Evolutionary conservation across 2,888 invertebrate species (phyloP).

Genomic region (Philereme transversata): DNA sequence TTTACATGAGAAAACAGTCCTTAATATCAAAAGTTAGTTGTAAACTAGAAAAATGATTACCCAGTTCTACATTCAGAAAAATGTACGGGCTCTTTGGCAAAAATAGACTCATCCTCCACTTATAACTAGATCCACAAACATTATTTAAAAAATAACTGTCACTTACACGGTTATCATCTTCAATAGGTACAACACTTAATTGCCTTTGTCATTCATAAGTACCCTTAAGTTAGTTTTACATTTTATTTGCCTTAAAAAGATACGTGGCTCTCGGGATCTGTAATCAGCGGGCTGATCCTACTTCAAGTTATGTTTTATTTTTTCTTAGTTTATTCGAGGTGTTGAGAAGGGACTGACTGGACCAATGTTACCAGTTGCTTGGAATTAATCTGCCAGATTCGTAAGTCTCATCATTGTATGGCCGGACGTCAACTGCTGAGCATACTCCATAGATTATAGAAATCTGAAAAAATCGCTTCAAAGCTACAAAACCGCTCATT

Average conservation of each 20-base stretch:
- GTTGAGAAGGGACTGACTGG: constrained; percentile 17
- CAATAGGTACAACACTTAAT: constrained; percentile 37
- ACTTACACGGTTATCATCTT: constrained; percentile 22
- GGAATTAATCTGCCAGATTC: neutral
- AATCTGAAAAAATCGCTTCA: too few relatives aligned
- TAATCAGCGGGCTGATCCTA: constrained; percentile 42
- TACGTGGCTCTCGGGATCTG: constrained; percentile 7
- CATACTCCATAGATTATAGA: too few relatives aligned
- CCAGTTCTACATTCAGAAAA: too few relatives aligned
- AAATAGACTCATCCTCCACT: too few relatives aligned
- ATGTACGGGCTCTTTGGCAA: too few relatives aligned
- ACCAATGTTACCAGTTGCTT: constrained; percentile 10
- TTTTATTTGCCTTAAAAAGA: constrained; percentile 43
- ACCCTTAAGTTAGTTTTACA: constrained; percentile 42
- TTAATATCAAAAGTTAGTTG: too few relatives aligned
- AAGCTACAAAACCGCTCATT: too few relatives aligned
- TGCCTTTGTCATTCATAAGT: constrained; percentile 48
- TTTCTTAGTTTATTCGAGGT: constrained; percentile 19
- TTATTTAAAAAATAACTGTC: neutral
- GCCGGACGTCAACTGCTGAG: too few relatives aligned
- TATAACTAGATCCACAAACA: neutral
- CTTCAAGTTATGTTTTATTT: constrained; percentile 21
- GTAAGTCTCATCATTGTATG: too few relatives aligned
- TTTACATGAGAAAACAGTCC: too few relatives aligned
- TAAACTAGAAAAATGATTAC: too few relatives aligned